A percentile compares a stretch with the other conserved stretches of the same genome.
These are phyloP conservation scores for Arenicola marina DNA, from an alignment of 2,888 invertebrate species.

Conservation along the genomic window DNA sequence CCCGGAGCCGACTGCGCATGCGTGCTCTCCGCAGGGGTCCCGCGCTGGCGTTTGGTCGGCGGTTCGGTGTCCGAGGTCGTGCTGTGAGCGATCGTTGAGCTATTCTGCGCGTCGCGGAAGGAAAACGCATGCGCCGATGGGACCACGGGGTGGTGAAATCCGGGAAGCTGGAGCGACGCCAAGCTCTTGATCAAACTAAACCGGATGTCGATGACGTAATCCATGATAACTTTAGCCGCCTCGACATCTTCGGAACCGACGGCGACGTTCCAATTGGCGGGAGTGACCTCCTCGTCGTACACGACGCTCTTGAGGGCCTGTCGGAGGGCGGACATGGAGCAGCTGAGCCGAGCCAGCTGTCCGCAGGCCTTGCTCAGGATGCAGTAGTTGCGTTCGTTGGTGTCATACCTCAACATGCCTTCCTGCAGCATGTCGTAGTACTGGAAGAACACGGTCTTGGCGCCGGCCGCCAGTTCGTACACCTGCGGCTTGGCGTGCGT, in stretches of 20 bases:
- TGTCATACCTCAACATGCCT: constrained; percentile 3
- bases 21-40: not conserved
- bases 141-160: too few species aligned
- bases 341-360: constrained; percentile 16
- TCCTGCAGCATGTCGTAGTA: constrained; percentile 16
- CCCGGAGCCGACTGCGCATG: too few species aligned
- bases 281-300: constrained; percentile 20
- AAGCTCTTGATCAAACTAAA: constrained; percentile 3
- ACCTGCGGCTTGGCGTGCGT: constrained; percentile 10
- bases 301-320: constrained; percentile 28
- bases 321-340: constrained; percentile 14
- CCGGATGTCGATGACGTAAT: constrained; percentile 15
- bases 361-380: constrained; percentile 20
- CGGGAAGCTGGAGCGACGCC: too few species aligned
- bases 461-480: constrained; percentile 15
- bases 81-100: too few species aligned
- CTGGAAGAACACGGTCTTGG: constrained; percentile 16
- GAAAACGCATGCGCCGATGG: too few species aligned
- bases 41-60: not conserved
- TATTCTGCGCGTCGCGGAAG: too few species aligned
- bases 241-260: constrained; percentile 18
- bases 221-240: constrained; percentile 20
- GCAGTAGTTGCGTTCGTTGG: constrained; percentile 13
- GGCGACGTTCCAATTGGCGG: constrained; percentile 17
- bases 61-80: too few species aligned